A percentile compares a stretch with the other conserved stretches of the same genome.
phyloP scores from a whole-genome alignment of 2,113 vertebrate genomes.

The Onychorhynchus coronatus region DNA sequence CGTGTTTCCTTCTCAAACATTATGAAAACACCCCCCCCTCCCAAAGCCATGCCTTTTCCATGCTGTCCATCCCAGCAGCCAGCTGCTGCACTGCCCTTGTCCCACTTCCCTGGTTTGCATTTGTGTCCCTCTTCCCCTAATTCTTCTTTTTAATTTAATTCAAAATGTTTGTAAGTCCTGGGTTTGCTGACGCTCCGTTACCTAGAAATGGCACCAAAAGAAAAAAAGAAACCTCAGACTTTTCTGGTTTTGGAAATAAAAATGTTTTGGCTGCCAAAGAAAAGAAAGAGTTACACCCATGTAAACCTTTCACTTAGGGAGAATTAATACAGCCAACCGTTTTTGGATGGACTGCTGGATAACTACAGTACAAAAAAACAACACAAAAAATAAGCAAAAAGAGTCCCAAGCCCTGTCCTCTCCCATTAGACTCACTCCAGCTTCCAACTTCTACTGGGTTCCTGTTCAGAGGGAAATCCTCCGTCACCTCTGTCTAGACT shows the following conservation, averaged over 20 bases:
- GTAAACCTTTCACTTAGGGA: constrained; percentile 49
- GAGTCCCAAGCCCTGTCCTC: background rate
- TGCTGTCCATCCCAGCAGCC: background rate
- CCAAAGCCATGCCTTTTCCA: background rate
- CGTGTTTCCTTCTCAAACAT: background rate
- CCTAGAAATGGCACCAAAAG: constrained; percentile 4
- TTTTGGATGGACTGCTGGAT: constrained; percentile 9
- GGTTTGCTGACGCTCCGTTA: background rate
- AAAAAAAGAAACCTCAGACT: background rate
- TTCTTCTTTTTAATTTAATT: background rate
- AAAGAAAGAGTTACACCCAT: constrained; percentile 59
- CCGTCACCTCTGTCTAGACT: constrained; percentile 45
- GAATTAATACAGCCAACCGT: constrained; percentile 39
- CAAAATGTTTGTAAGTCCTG: background rate
- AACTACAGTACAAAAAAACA: background rate
- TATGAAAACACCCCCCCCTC: background rate
- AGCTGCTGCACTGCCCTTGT: background rate
- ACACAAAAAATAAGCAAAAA: background rate
- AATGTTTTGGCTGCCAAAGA: constrained; percentile 52
- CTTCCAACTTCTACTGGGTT: background rate
- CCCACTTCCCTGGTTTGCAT: background rate
- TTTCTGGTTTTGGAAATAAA: constrained; percentile 58
- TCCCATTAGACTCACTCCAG: background rate
- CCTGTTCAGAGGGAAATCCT: constrained; percentile 9
- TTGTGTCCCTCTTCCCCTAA: background rate